These are phyloP conservation scores for Tiliqua scincoides DNA, from an alignment of 2,113 vertebrate genomes.

Conservation along the genomic window DNA sequence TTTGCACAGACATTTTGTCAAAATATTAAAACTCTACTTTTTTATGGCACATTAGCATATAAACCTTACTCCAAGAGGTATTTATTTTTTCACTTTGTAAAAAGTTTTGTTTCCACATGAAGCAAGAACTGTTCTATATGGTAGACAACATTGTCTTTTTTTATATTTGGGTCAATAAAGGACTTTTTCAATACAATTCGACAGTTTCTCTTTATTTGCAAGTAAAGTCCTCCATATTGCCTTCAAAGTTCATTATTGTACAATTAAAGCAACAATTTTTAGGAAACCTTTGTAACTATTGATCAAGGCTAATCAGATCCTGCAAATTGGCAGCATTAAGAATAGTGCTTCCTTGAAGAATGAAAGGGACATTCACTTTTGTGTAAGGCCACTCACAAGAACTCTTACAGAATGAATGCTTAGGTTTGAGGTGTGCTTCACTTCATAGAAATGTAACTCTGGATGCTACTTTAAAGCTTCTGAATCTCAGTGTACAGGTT, in stretches of 20 bases:
- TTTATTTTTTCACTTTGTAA: constrained; percentile 91
- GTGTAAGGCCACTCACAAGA: no score
- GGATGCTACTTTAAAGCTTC: no score
- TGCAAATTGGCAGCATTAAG: neutral
- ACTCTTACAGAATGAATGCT: no score
- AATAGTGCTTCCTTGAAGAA: no score
- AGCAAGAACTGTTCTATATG: constrained; percentile 90
- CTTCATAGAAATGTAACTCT: no score
- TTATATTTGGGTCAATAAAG: constrained; percentile 89
- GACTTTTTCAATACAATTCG: constrained; percentile 57
- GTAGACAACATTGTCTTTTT: constrained; percentile 85
- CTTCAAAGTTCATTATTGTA: neutral
- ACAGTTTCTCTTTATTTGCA: neutral
- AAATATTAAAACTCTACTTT: constrained; percentile 86
- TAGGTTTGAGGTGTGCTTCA: no score
- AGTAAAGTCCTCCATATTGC: neutral
- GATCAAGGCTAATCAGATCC: neutral
- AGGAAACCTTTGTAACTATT: neutral
- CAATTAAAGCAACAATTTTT: neutral
- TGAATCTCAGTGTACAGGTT: no score
- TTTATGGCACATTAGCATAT: constrained; percentile 86
- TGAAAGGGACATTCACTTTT: no score
- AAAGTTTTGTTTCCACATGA: constrained; percentile 95
- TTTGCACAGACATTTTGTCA: constrained; percentile 93
- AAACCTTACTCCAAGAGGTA: constrained; percentile 87